These are phyloP conservation scores for Diachrysia chrysitis DNA, from an alignment of 2,888 invertebrate species.

Conservation along the genomic window DNA sequence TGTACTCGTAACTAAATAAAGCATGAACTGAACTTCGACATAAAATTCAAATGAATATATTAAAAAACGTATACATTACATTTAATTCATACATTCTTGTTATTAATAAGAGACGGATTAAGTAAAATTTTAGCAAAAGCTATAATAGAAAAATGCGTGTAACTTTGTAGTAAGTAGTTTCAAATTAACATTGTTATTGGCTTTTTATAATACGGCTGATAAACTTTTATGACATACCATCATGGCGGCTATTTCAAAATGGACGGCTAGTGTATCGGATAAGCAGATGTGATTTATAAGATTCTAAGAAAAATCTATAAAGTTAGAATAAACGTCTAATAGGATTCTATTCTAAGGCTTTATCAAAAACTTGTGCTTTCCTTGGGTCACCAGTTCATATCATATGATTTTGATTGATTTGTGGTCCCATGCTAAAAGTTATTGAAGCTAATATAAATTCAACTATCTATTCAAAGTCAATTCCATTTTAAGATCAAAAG, in stretches of 20 bases:
- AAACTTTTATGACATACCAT: slow-evolving; percentile 18
- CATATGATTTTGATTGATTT: slow-evolving; percentile 29
- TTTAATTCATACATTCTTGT: slow-evolving; percentile 30
- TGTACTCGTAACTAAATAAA: too few species aligned
- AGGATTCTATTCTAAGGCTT: slow-evolving; percentile 34
- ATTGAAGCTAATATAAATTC: slow-evolving; percentile 38
- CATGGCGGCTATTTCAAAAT: slow-evolving; percentile 61
- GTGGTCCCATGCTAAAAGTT: slow-evolving; percentile 54
- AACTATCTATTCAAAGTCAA: slow-evolving; percentile 48
- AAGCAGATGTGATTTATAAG: slow-evolving; percentile 55
- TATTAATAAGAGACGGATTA: background rate
- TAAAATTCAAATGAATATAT: too few species aligned
- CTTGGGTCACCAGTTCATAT: slow-evolving; percentile 38
- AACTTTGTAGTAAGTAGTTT: slow-evolving; percentile 18
- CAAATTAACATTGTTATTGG: slow-evolving; percentile 7
- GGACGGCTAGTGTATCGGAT: slow-evolving; percentile 64
- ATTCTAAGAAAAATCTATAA: slow-evolving; percentile 34
- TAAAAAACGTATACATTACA: slow-evolving; percentile 12
- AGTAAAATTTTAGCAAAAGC: slow-evolving; percentile 49
- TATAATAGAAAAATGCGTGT: slow-evolving; percentile 27
- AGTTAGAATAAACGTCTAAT: slow-evolving; percentile 35
- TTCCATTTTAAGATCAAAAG: slow-evolving; percentile 52
- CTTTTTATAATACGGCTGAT: slow-evolving; percentile 16
- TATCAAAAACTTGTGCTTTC: slow-evolving; percentile 20
- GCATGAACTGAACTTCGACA: too few species aligned